Base-by-base conservation (phyloP, 2,797 vertebrate species). In the Enteromius treurensis region DNA sequence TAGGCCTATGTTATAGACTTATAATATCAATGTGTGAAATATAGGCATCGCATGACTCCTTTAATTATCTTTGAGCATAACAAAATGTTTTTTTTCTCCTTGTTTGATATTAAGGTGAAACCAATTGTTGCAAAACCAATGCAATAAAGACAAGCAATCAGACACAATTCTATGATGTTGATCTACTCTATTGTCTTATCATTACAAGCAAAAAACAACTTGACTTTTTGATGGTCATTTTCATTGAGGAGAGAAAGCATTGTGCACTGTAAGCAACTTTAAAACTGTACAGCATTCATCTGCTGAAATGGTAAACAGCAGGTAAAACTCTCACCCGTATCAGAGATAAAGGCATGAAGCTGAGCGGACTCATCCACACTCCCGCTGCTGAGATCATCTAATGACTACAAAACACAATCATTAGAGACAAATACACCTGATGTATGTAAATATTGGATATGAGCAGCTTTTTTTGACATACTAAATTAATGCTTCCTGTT, bases 401-500 rank as follows among this genome's bases (percentile, higher is more conserved):
- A 93, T 83, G 97, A 99, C 98, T 99, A 85, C 51, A 84, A 92
- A 88, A 86, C 45, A 85, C 34, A 77, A 55, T 14, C 1, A 34
- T 42, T 53, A 76, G 19, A 51, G 65, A 80, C 34, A 23, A 37
- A 42, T 3, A 8, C 15, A 19, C 26, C 60, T 7, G 14, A 51
- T 1, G 11, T 13, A 19, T 45, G 55, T 7, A 65, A 3, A 70
- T 65, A 19, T 13, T 7, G 13, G 26, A 65, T 51, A 21, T 17
- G 51, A 71, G 40, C 53, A 76, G 73, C 2, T 29, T 42, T 77
- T 42, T 5, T 40, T 6, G 2, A 90, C 93, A 89, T 91, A 99
- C 98, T 90, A 99, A 93, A 92, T 97, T 99, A 90, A 99, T 97
- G 94, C 98, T 99, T 91, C 98, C 95, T 51, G 97, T 98, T 49